Conservation (phyloP, 2,113 vertebrate species). For the Cathartes aura region DNA sequence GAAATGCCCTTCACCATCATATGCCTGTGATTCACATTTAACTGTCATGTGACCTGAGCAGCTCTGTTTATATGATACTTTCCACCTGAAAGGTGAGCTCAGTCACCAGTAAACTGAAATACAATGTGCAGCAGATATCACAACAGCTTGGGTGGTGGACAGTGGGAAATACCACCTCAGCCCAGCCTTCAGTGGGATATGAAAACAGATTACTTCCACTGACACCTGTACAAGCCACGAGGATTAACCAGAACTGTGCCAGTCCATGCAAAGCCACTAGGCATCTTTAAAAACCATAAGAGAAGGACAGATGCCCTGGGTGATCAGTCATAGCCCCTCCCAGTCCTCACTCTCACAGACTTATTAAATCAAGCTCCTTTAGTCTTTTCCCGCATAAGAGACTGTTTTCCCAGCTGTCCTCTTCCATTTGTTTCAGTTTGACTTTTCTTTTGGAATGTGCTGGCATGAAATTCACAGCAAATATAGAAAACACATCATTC, state of each 20-base stretch:
- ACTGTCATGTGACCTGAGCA: not conserved
- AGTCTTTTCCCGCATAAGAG: not conserved
- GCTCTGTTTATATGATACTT: not conserved
- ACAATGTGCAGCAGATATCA: not conserved
- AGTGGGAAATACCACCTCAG: not conserved
- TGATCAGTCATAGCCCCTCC: not conserved
- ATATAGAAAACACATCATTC: not conserved
- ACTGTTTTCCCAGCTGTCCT: not conserved
- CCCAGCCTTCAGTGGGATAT: not conserved
- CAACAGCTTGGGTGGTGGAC: not conserved
- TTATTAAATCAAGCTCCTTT: not conserved
- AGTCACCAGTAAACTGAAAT: not conserved
- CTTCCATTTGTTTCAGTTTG: not conserved
- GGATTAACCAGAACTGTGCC: not conserved
- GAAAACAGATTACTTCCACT: not conserved
- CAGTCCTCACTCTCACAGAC: not conserved
- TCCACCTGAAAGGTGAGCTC: not conserved
- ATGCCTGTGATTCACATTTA: not conserved
- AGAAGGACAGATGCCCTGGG: not conserved
- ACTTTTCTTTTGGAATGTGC: not conserved
- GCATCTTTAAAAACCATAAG: fast-evolving
- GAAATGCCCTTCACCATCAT: not conserved
- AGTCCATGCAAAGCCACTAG: not conserved
- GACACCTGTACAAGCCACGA: not conserved
- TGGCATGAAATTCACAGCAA: not conserved